Evolutionary conservation across 2,797 vertebrate genomes (phyloP), one percentile per base, ranked within the genome.

Genomic region (Pagetopsis macropterus): DNA sequence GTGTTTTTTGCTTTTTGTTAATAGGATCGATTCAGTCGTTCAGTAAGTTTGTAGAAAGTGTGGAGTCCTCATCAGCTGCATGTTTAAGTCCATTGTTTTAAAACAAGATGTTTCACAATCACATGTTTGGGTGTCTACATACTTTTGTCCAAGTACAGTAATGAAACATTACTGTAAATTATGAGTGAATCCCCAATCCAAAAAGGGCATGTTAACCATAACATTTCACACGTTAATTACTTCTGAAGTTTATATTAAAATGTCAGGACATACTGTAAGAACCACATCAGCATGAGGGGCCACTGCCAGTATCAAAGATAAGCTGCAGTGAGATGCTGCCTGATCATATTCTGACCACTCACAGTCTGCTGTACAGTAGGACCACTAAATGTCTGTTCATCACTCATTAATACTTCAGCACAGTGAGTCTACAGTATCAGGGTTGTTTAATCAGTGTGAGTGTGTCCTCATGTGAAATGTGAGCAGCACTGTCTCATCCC

Each of bases 351-450:
- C 51, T 44, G 43, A 60, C 3, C 60, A 33, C 52, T 54, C 57
- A 63, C 65, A 43, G 57, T 49, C 48, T 56, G 79, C 68, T 62
- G 78, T 72, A 66, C 45, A 23, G 75, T 63, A 49, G 15, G 23
- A 65, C 57, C 15, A 65, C 67, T 77, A 52, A 81, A 84, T 58
- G 71, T 68, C 83, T 75, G 76, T 79, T 86, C 79, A 79, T 83
- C 81, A 59, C 78, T 87, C 83, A 88, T 94, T 81, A 93, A 93
- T 92, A 89, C 92, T 71, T 89, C 84, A 90, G 84, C 50, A 58
- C 70, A 51, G 72, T 61, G 60, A 37, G 69, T 60, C 78, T 82
- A 78, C 84, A 81, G 81, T 73, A 88, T 87, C 82, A 70, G 66
- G 79, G 51, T 65, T 82, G 79, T 84, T 82, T 84, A 77, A 85